These are phyloP conservation scores for Yasuhikotakia modesta DNA, from an alignment of 2,797 vertebrate genomes.

Conservation along the genomic window DNA sequence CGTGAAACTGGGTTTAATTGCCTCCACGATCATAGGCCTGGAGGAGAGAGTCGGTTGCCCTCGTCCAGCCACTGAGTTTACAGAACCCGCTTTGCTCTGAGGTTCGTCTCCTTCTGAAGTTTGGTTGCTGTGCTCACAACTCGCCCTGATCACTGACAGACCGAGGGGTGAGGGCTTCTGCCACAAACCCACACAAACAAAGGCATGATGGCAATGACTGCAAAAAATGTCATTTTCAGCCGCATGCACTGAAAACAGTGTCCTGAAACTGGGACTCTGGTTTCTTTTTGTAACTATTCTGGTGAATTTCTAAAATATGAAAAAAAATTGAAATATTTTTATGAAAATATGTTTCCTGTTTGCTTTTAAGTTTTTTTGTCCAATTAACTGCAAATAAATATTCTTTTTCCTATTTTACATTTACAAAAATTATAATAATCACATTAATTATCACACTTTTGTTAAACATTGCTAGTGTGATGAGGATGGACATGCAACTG, in stretches of 20 bases:
- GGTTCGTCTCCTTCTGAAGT: slow-evolving; percentile 7
- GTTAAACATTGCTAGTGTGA: no score
- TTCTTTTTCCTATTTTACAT: no score
- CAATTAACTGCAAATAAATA: no score
- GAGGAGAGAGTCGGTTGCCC: slow-evolving; percentile 25
- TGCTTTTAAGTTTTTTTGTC: no score
- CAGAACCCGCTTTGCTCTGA: not conserved
- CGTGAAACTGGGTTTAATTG: slow-evolving; percentile 62
- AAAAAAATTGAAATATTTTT: no score
- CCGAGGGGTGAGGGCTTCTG: slow-evolving; percentile 1
- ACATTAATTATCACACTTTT: no score
- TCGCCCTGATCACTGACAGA: not conserved
- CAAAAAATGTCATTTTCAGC: not conserved
- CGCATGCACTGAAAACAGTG: not conserved
- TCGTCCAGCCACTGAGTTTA: slow-evolving; percentile 7
- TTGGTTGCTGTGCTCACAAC: not conserved
- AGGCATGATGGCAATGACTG: not conserved
- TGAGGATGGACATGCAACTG: no score
- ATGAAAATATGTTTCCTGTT: no score
- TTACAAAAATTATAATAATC: no score
- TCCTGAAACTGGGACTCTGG: not conserved
- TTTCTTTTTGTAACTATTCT: no score
- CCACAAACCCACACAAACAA: slow-evolving; percentile 10
- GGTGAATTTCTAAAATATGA: no score
- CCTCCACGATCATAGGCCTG: slow-evolving; percentile 57